Evolutionary conservation across 2,888 invertebrate species (phyloP).

Genomic region (Lysandra coridon): DNA sequence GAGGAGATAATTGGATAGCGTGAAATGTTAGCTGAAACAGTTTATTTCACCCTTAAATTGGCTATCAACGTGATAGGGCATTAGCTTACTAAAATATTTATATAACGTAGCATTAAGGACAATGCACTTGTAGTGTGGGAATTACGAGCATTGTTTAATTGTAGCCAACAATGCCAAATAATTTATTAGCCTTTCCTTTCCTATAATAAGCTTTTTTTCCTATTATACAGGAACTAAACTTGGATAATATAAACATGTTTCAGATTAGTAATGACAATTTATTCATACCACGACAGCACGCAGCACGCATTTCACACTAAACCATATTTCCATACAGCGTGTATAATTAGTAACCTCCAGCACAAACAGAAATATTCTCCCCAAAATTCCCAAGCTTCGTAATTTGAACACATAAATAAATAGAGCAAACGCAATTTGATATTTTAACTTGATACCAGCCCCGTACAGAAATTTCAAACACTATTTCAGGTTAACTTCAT

Average conservation of each 20-base stretch:
- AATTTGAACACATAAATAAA: constrained; percentile 1
- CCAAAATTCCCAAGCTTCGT: neutral
- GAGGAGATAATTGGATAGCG: constrained; percentile 38
- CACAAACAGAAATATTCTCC: neutral
- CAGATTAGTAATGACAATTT: neutral
- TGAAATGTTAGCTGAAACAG: constrained; percentile 35
- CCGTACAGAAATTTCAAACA: constrained; percentile 34
- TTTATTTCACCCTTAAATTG: constrained; percentile 35
- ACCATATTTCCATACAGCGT: neutral
- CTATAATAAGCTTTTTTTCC: no score
- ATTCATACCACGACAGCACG: neutral
- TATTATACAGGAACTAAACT: no score
- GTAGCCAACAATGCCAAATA: neutral
- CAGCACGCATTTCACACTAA: neutral
- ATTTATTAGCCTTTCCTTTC: neutral
- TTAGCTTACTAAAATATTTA: constrained; percentile 2
- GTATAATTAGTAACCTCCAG: neutral
- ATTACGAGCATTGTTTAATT: neutral
- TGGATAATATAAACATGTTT: no score
- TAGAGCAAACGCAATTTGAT: constrained; percentile 24
- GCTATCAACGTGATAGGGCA: constrained; percentile 30
- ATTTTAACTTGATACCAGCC: constrained; percentile 36
- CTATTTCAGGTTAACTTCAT: constrained; percentile 44
- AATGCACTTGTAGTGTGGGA: neutral
- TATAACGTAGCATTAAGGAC: neutral